Evolutionary conservation across 1,140 invertebrate genomes (phyloP).

Genomic region (Pseudomyrmex flavicornis): DNA sequence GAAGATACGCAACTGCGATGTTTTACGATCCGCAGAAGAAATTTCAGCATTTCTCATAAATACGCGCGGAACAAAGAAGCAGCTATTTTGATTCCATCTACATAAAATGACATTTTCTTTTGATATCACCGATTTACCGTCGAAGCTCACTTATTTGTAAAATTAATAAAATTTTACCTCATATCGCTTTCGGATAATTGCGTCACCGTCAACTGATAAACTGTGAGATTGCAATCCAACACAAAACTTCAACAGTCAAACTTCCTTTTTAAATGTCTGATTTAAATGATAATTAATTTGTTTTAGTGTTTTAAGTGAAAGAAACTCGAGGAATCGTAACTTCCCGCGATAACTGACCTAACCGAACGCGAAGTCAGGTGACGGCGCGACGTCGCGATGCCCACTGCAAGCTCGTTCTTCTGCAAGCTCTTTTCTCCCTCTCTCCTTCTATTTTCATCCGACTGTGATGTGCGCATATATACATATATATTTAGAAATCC

Average conservation of each 20-base stretch:
- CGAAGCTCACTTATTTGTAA: background rate
- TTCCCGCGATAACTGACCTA: constrained; percentile 69
- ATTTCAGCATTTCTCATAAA: background rate
- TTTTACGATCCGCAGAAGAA: constrained; percentile 9
- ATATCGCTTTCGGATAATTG: background rate
- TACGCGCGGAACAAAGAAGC: background rate
- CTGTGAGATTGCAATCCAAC: background rate
- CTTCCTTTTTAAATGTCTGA: background rate
- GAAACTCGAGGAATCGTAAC: background rate
- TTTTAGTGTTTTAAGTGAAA: background rate
- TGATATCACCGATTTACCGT: background rate
- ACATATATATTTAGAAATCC: constrained; percentile 72
- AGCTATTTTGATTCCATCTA: background rate
- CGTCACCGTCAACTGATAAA: background rate
- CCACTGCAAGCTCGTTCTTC: constrained; percentile 66
- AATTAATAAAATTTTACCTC: constrained; percentile 7
- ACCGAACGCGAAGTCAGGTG: constrained; percentile 61
- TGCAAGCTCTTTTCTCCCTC: constrained; percentile 62
- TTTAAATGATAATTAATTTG: background rate
- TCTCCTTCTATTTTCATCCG: constrained; percentile 60
- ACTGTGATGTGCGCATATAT: constrained; percentile 6
- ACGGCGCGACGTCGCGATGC: constrained; percentile 65
- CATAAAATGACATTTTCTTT: background rate
- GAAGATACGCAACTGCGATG: background rate
- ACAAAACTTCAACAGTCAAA: background rate